phyloP scores from a whole-genome alignment of 2,888 invertebrate genomes.

The Oscheius sp. region DNA sequence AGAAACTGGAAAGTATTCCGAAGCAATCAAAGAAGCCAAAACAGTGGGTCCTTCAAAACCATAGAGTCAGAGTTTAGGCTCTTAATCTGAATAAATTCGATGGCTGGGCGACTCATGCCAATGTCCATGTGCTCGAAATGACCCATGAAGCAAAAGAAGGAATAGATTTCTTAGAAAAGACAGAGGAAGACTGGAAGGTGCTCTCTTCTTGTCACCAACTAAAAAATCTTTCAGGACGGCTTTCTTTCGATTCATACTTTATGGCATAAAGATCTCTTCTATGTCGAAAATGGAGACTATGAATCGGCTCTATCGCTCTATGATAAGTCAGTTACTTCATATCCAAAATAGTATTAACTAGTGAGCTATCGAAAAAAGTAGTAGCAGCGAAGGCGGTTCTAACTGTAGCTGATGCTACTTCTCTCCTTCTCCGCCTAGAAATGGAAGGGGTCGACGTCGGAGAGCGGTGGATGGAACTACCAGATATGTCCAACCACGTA shows the following conservation, averaged over 20 bases:
- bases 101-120: slow-evolving; percentile 74
- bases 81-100: slow-evolving; percentile 72
- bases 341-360: slow-evolving; percentile 3
- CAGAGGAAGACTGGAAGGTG: slow-evolving; percentile 73
- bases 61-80: slow-evolving; percentile 60
- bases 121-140: slow-evolving; percentile 74
- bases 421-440: slow-evolving; percentile 73
- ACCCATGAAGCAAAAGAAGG: slow-evolving; percentile 72
- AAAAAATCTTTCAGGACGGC: slow-evolving; percentile 63
- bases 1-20: slow-evolving; percentile 72
- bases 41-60: slow-evolving; percentile 55
- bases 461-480: slow-evolving; percentile 50
- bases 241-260: slow-evolving; percentile 73
- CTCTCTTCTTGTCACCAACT: slow-evolving; percentile 26
- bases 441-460: slow-evolving; percentile 72
- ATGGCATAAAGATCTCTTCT: slow-evolving; percentile 74
- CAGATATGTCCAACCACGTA: slow-evolving; percentile 67
- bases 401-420: slow-evolving; percentile 73
- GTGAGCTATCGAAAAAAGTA: slow-evolving; percentile 49
- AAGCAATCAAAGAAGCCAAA: slow-evolving; percentile 71
- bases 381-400: slow-evolving; percentile 71
- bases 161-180: slow-evolving; percentile 71
- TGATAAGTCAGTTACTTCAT: not conserved
- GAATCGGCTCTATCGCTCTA: slow-evolving; percentile 69
- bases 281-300: slow-evolving; percentile 73